Evolutionary conservation across 2,888 invertebrate species (phyloP), one percentile per base, ranked within the genome.

Genomic region (Gnatocerus cornutus): DNA sequence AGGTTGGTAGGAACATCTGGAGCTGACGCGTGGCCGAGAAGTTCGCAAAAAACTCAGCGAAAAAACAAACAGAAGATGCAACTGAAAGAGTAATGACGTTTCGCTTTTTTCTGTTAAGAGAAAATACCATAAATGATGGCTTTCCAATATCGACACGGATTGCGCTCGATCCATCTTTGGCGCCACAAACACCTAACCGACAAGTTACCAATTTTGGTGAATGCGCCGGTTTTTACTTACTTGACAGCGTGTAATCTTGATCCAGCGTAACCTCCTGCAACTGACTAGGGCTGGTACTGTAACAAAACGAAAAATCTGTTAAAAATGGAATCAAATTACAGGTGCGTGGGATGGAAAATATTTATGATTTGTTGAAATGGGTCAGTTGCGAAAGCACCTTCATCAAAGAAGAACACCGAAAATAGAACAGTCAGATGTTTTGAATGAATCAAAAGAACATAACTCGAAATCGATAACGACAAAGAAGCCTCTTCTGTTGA

Each of bases 241-340:
- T 82, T 71, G 82, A 79, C 75, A 83, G 80, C 52, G 82, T 87
- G 12, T 85, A 86, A 77, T 89, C 88, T 55, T 84, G 87, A 77
- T 89, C 88, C 81, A 90, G 83, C 50, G 90, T 89, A 83, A 91
- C 89, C 86, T 92, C 92, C 83, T 91, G 90, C 71, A 91, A 84
- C 80, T 90, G 90, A 73, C 91, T 88, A 12, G 92, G 92, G 81
- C 90, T 91, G 62, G 91, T 90, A 81, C 92, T 92, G 88, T 55
- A 89, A 88, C 69, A 76, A 76, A 79, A 72, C 66, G 64, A 13
- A 14, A 56, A 21, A 41, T n/a, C 12, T 41, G 33, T 64, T 55
- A 64, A 43, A 10, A 10, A 50, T 33, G 3, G 30, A 45, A 21
- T 21, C 4, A n/a, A 4, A 33, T 33, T 39, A 41, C 30, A 61